phyloP scores from a whole-genome alignment of 2,113 vertebrate genomes.

The human region GRCh38 chr5:92661501-92662000 shows the following conservation, averaged over 20 bases:
- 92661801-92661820: not conserved
- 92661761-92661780: not conserved
- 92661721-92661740: not conserved
- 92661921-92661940: not conserved
- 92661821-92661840: not conserved
- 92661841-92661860: not conserved
- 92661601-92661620: not conserved
- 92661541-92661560: not conserved
- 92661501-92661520: not conserved
- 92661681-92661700: not conserved
- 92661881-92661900: not conserved
- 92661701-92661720: not conserved
- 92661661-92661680: not conserved
- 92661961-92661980: not conserved
- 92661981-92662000: not conserved
- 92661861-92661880: conserved; percentile 14
- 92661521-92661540: not conserved
- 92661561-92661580: not conserved
- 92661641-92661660: not conserved
- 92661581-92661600: not conserved
- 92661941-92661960: not conserved
- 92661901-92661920: not conserved
- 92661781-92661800: conserved; percentile 9
- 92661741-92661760: not conserved
- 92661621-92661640: not conserved